phyloP scores from a whole-genome alignment of 2,113 vertebrate species.

The Phyllostomus discolor region DNA sequence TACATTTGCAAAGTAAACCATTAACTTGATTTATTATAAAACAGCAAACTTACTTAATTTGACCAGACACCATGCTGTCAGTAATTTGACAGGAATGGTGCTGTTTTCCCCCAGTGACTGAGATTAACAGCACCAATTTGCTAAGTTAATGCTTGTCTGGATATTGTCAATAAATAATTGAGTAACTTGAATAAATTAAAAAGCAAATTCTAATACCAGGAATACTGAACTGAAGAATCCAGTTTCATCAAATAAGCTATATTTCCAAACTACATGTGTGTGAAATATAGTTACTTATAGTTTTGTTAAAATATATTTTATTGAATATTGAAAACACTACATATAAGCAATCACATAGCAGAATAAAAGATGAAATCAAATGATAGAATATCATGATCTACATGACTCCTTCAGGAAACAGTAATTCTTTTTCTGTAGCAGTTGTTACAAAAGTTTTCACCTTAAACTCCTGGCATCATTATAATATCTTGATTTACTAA shows the following conservation, averaged over 20 bases:
- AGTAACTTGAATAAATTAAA: constrained; percentile 34
- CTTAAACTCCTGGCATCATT: background rate
- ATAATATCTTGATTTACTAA: constrained; percentile 3
- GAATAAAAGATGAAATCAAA: constrained; percentile 10
- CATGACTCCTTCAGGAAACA: background rate
- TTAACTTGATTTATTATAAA: constrained; percentile 64
- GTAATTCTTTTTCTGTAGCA: background rate
- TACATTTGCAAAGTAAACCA: constrained; percentile 28
- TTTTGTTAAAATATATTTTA: background rate
- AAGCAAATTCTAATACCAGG: background rate
- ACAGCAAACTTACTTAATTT: constrained; percentile 57
- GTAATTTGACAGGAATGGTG: constrained; percentile 61
- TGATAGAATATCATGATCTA: background rate
- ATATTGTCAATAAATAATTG: constrained; percentile 62
- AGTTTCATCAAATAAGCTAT: background rate
- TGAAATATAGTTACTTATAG: background rate
- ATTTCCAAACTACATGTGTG: background rate
- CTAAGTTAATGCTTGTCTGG: constrained; percentile 52
- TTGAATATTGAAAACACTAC: background rate
- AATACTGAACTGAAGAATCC: background rate
- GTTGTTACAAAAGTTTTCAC: background rate
- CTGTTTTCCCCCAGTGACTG: constrained; percentile 35
- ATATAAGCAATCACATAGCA: background rate
- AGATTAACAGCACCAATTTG: constrained; percentile 60
- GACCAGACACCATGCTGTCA: constrained; percentile 59